Conservation (phyloP, 2,888 invertebrate species). For the Lycophotia porphyrea region DNA sequence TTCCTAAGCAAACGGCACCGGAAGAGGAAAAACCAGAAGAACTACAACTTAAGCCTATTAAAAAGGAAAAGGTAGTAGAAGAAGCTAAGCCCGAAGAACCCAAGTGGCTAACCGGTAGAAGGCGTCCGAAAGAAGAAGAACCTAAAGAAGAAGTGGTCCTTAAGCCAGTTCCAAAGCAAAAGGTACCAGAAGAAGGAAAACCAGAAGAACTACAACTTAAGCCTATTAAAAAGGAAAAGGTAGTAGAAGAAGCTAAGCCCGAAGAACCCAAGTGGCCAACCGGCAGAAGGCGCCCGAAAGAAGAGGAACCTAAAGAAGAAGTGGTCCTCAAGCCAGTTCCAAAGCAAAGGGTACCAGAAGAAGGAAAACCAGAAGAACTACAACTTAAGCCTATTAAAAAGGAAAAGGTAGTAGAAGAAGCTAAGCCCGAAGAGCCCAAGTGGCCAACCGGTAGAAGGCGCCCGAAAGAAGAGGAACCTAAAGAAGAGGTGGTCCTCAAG, state of each 20-base stretch:
- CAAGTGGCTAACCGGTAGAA: conserved; percentile 28
- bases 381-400: conserved; percentile 12
- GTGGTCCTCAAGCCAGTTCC: conserved; percentile 16
- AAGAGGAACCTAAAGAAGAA: conserved; percentile 20
- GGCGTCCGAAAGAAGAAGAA: conserved; percentile 24
- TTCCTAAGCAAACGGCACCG: conserved; percentile 4
- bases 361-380: conserved; percentile 27
- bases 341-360: conserved; percentile 19
- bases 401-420: conserved; percentile 18
- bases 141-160: conserved; percentile 32
- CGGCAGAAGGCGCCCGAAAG: conserved; percentile 4
- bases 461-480: conserved; percentile 22
- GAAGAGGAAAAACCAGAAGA: conserved; percentile 70
- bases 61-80: conserved; percentile 74
- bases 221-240: conserved; percentile 26
- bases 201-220: conserved; percentile 24
- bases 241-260: conserved; percentile 24
- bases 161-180: conserved; percentile 24
- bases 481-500: conserved; percentile 23
- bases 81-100: conserved; percentile 55
- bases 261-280: conserved; percentile 21
- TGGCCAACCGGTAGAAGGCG: conserved; percentile 28
- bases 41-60: conserved; percentile 71
- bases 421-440: conserved; percentile 11
- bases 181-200: background rate